Percentiles rank a stretch among this genome's conserved stretches.
Evolutionary conservation across 2,113 vertebrate genomes (phyloP).

Genomic region (Perognathus longimembris): DNA sequence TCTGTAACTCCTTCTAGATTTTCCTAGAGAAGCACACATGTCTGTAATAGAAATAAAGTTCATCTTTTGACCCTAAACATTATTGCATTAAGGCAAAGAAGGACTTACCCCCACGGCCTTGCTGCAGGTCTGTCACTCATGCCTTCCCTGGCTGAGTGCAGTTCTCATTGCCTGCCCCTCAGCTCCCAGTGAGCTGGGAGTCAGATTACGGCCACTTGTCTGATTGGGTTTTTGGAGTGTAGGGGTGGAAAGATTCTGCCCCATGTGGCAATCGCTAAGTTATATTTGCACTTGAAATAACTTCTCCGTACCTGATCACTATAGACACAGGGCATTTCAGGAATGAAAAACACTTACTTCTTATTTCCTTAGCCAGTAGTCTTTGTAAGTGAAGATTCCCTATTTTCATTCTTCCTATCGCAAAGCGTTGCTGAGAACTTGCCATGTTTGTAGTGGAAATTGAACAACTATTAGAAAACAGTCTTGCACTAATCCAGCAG

Average conservation of each 20-base stretch:
- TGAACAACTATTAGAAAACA: background rate
- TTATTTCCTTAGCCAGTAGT: constrained; percentile 9
- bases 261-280: constrained; percentile 71
- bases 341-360: background rate
- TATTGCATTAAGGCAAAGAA: constrained; percentile 61
- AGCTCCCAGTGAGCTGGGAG: constrained; percentile 70
- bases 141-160: constrained; percentile 82
- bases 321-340: constrained; percentile 54
- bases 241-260: constrained; percentile 77
- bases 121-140: constrained; percentile 86
- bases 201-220: constrained; percentile 84
- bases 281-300: constrained; percentile 80
- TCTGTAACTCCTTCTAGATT: background rate
- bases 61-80: background rate
- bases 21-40: background rate
- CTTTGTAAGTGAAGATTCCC: constrained; percentile 6
- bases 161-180: constrained; percentile 65
- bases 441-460: background rate
- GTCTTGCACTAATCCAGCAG: background rate
- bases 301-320: constrained; percentile 76
- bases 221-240: constrained; percentile 82
- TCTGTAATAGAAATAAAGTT: constrained; percentile 3
- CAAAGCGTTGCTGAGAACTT: background rate
- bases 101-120: constrained; percentile 86
- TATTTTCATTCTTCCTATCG: background rate